These are phyloP conservation scores for Yponomeuta cagnagella DNA, from an alignment of 2,888 invertebrate genomes.

Conservation along the genomic window DNA sequence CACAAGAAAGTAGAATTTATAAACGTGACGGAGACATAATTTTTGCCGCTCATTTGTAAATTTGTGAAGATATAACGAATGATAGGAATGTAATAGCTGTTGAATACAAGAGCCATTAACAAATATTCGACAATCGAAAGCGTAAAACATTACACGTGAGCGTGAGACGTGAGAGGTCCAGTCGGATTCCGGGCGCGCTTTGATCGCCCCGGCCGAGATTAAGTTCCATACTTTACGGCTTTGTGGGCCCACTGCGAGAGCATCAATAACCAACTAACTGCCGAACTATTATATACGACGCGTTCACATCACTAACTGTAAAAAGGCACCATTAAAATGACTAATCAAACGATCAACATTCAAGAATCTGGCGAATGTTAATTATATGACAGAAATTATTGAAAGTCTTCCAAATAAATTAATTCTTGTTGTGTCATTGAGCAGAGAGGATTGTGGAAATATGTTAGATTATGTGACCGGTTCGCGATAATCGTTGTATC, in stretches of 20 bases:
- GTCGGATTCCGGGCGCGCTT: constrained; percentile 47
- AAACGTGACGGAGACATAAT: constrained; percentile 14
- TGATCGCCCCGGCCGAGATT: constrained; percentile 34
- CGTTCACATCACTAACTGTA: constrained; percentile 61
- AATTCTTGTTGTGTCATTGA: constrained; percentile 50
- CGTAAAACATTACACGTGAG: constrained; percentile 61
- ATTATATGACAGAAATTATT: constrained; percentile 62
- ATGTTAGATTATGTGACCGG: constrained; percentile 52
- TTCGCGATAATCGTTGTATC: constrained; percentile 48
- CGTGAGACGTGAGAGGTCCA: constrained; percentile 28
- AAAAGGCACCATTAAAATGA: constrained; percentile 62
- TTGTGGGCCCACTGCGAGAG: constrained; percentile 26
- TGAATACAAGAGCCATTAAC: constrained; percentile 57
- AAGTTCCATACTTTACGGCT: constrained; percentile 43
- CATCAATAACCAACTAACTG: constrained; percentile 50
- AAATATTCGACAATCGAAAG: constrained; percentile 66
- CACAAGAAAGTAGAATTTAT: constrained; percentile 12
- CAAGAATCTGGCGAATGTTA: constrained; percentile 64
- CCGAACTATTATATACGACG: constrained; percentile 55
- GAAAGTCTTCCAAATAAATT: constrained; percentile 60
- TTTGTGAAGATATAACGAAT: constrained; percentile 19
- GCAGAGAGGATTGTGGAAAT: constrained; percentile 40
- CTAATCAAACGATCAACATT: constrained; percentile 65
- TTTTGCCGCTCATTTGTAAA: constrained; percentile 16
- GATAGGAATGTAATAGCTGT: constrained; percentile 27